Evolutionary conservation across 2,888 invertebrate species (phyloP), one percentile per base, ranked within the genome.

Genomic region (Arge pagana): DNA sequence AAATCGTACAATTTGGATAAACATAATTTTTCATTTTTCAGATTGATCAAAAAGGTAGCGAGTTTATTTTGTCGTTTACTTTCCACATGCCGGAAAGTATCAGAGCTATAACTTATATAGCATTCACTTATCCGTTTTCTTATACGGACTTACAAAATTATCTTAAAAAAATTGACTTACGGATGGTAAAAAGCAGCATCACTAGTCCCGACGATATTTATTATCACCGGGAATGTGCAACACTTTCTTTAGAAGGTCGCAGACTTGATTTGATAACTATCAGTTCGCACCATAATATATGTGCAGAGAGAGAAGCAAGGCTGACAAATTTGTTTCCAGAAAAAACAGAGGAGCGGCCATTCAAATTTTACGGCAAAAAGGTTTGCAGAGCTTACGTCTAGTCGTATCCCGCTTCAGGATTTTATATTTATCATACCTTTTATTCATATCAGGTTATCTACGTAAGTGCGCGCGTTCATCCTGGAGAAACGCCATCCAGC

Each of bases 81-180:
- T 88, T 85, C 72, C 81, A 82, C 18, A 85, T 87, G 13, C 82
- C 83, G 50, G 91, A 88, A 64, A 90, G 85, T 78, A 64, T 80
- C 3, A 83, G 86, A 56, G 85, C 88, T 15, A 84, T 87, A 3
- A 87, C 87, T 5, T 94, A 90, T 77, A 90, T 94, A 78, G 93
- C 94, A 0, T 95, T 95, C 77, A 93, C 93, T 4, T 95, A 90
- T 77, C 95, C 95, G 2, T 94, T 87, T 78, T 88, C 93, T 0
- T 94, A 92, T 71, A 82, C 84, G 0, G 93, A 95, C 65, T 81
- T 90, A 45, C 90, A 91, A 75, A 85, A 85, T 57, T 83, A 86
- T 65, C 78, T 94, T 19, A 82, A 81, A 59, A 82, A 81, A 41
- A 83, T 91, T 39, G 91, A 93, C 70, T 62, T 76, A 52, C 83